phyloP scores from a whole-genome alignment of 2,797 vertebrate genomes.

The Epinephelus coioides region DNA sequence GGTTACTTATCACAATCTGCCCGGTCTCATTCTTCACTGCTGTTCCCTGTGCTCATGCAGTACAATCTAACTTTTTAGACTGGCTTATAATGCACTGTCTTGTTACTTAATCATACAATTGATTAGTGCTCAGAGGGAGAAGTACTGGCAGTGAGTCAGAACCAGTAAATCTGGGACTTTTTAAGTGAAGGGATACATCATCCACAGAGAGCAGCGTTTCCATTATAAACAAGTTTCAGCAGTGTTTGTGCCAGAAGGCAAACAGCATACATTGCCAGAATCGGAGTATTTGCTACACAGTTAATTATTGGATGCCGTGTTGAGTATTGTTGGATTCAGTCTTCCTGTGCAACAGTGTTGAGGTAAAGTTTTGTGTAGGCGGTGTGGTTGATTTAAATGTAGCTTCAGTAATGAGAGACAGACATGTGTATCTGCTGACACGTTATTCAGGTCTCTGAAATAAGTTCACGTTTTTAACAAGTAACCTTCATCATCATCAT shows the following conservation, averaged over 20 bases:
- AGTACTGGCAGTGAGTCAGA: background rate
- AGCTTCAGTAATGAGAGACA: background rate
- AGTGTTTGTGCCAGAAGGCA: constrained; percentile 14
- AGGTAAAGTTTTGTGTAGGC: background rate
- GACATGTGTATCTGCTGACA: background rate
- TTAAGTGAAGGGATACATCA: constrained; percentile 13
- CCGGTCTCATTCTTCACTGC: background rate
- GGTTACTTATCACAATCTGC: background rate
- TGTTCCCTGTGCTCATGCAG: background rate
- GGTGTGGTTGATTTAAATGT: background rate
- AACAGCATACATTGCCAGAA: background rate
- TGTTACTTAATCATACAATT: constrained; percentile 18
- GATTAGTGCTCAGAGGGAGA: constrained; percentile 20
- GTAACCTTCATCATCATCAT: background rate
- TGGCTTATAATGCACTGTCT: background rate
- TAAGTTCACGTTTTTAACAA: background rate
- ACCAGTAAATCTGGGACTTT: background rate
- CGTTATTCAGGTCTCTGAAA: background rate
- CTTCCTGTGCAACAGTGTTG: background rate
- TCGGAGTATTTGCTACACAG: background rate
- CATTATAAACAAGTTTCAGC: background rate
- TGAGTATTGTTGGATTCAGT: background rate
- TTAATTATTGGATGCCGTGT: background rate
- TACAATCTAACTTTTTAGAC: background rate
- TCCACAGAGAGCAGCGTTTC: background rate